Base-by-base conservation (phyloP, 2,113 vertebrate genomes). In the Microcebus griseorufus region DNA sequence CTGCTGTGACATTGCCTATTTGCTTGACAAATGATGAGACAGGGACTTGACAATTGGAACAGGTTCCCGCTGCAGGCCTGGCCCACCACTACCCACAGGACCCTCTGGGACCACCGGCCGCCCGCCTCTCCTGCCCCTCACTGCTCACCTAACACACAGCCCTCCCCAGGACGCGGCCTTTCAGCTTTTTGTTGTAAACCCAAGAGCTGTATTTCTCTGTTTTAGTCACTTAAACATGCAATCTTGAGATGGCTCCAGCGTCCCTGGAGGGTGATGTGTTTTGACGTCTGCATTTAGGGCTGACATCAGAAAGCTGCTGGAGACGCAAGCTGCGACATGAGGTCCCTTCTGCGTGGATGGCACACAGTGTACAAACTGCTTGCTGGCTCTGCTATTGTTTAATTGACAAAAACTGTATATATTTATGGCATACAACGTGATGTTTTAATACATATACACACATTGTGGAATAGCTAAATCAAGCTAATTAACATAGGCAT, bases 211-310 rank as follows among this genome's bases (percentile, higher is more conserved):
- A 23, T 83, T 88, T 78, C 83, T 53, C 85, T 76, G 27, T 88
- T 85, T 96, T 27, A 67, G 73, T 78, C 89, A 64, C 69, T 95
- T 88, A 94, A 93, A 51, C 72, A 70, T 42, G 39, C 37, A 16
- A 18, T 95, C 83, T 64, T 37, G 81, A 96, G 93, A 60, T 6
- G 27, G 76, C 55, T n/a, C 25, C 20, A 23, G 58, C 73, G 39
- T 91, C 81, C 82, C 92, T 4, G 13, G 79, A 94, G 93, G n/a
- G 67, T 81, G 53, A 85, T 48, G 18, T 64, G 45, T 85, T 92
- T 92, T 96, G 97, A 96, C 58, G 83, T 75, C 64, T 42, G 7
- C 85, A 78, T 94, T 95, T 93, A 88, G 65, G n/a, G 34, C 45
- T 81, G 81, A 70, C 32, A n/a, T 90, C 75, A 85, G 53, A 69